A percentile compares a stretch with the other conserved stretches of the same genome.
These are phyloP conservation scores for Geotrypetes seraphini DNA, from an alignment of 2,797 vertebrate species.

Conservation along the genomic window DNA sequence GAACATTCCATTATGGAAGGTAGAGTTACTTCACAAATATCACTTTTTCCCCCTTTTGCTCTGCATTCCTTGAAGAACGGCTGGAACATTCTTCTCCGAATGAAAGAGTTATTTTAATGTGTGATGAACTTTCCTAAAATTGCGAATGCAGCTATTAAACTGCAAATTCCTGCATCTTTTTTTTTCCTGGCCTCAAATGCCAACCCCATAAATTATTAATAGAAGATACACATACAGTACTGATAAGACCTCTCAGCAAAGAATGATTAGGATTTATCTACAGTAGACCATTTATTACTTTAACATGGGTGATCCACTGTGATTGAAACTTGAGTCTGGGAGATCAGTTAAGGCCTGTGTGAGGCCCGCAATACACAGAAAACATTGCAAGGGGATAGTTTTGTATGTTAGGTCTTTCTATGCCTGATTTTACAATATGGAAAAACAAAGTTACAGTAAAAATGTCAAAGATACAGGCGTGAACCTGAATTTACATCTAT, in stretches of 20 bases:
- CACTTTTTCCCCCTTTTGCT: slow-evolving; percentile 22
- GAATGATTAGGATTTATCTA: slow-evolving; percentile 44
- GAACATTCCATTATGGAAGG: slow-evolving; percentile 9
- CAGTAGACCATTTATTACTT: slow-evolving; percentile 52
- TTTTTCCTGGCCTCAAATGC: slow-evolving; percentile 39
- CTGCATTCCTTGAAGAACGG: slow-evolving; percentile 22
- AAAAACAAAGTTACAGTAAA: slow-evolving; percentile 14
- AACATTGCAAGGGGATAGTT: slow-evolving; percentile 37
- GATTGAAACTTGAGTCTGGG: slow-evolving; percentile 44
- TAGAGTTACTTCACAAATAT: slow-evolving; percentile 21
- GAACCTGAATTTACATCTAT: slow-evolving; percentile 1
- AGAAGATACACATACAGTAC: slow-evolving; percentile 38
- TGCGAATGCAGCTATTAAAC: slow-evolving; percentile 39
- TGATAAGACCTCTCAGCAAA: slow-evolving; percentile 47
- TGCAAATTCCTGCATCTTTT: slow-evolving; percentile 26
- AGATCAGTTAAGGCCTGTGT: slow-evolving; percentile 35
- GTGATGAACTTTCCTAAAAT: slow-evolving; percentile 39
- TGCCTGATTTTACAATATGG: slow-evolving; percentile 18
- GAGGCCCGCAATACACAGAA: slow-evolving; percentile 24
- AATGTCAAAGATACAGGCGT: slow-evolving; percentile 17
- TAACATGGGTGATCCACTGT: slow-evolving; percentile 50
- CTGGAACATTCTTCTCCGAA: slow-evolving; percentile 27
- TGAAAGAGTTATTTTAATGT: slow-evolving; percentile 33
- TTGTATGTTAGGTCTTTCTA: slow-evolving; percentile 22
- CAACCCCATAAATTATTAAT: slow-evolving; percentile 52